These are phyloP conservation scores for Ornithoptera alexandrae DNA, from an alignment of 2,888 invertebrate genomes.

Conservation along the genomic window DNA sequence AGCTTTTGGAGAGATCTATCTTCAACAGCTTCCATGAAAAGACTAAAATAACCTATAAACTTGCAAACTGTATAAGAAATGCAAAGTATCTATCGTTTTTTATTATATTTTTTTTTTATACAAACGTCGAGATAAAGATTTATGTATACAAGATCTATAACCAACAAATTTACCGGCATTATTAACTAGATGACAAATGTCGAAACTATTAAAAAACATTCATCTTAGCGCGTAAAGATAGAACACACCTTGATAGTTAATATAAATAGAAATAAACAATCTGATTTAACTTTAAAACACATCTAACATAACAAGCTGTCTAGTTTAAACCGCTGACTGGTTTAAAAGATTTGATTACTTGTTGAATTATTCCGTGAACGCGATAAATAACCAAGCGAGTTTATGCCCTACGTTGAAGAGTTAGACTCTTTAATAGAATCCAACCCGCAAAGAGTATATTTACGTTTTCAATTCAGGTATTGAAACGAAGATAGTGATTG, in stretches of 20 bases:
- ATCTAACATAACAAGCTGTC: constrained; percentile 8
- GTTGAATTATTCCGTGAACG: neutral
- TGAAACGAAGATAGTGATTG: constrained; percentile 15
- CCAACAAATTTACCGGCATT: neutral
- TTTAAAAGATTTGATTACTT: constrained; percentile 11
- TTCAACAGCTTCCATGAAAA: too few relatives aligned
- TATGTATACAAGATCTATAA: too few relatives aligned
- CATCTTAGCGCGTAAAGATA: neutral
- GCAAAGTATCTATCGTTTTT: too few relatives aligned
- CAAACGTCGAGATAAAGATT: too few relatives aligned
- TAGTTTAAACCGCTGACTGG: constrained; percentile 7
- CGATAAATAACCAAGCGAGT: neutral
- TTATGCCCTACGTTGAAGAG: neutral
- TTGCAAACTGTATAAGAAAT: too few relatives aligned
- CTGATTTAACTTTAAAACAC: constrained; percentile 1
- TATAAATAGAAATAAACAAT: neutral
- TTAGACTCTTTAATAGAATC: neutral
- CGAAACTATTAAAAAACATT: neutral
- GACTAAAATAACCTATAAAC: too few relatives aligned
- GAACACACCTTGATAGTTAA: neutral
- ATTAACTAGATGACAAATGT: neutral
- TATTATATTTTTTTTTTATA: too few relatives aligned
- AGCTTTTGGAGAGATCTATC: too few relatives aligned
- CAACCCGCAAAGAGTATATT: neutral
- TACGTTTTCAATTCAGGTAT: constrained; percentile 20